A percentile compares a stretch with the other conserved stretches of the same genome.
phyloP scores from a whole-genome alignment of 2,888 invertebrate genomes.

The Habroteleia sp. region DNA sequence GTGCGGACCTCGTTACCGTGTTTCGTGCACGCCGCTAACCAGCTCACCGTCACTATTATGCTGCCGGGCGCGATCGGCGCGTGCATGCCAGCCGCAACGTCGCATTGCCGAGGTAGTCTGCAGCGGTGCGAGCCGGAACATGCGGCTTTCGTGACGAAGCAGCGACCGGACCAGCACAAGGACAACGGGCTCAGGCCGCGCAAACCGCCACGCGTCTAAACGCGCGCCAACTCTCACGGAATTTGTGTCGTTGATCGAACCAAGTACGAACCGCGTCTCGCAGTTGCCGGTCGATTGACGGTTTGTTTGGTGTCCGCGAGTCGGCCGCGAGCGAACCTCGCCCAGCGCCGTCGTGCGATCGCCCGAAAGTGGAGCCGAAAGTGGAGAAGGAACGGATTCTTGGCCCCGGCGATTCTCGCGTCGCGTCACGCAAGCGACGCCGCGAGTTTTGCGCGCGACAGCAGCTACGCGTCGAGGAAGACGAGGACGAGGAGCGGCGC shows the following conservation, averaged over 20 bases:
- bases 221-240: no score
- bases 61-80: conserved; percentile 68
- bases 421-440: conserved; percentile 60
- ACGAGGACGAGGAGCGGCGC: conserved; percentile 49
- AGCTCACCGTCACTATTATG: conserved; percentile 62
- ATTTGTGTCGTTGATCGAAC: no score
- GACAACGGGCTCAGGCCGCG: conserved; percentile 71
- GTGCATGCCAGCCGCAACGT: conserved; percentile 78
- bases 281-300: conserved; percentile 1
- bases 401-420: conserved; percentile 44
- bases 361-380: no score
- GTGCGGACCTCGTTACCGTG: conserved; percentile 10
- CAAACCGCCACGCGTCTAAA: conserved; percentile 69
- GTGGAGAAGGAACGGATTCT: conserved; percentile 58
- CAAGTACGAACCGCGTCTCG: no score
- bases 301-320: no score
- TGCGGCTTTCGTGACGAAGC: conserved; percentile 73
- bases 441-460: conserved; percentile 59
- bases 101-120: conserved; percentile 68
- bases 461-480: conserved; percentile 50
- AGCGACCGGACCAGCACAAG: conserved; percentile 58
- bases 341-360: conserved; percentile 9
- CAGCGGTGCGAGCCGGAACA: conserved; percentile 75
- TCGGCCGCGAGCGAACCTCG: neutral
- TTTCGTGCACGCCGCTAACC: neutral